Conservation (phyloP, 2,888 invertebrate species). For the Anorthoa munda region DNA sequence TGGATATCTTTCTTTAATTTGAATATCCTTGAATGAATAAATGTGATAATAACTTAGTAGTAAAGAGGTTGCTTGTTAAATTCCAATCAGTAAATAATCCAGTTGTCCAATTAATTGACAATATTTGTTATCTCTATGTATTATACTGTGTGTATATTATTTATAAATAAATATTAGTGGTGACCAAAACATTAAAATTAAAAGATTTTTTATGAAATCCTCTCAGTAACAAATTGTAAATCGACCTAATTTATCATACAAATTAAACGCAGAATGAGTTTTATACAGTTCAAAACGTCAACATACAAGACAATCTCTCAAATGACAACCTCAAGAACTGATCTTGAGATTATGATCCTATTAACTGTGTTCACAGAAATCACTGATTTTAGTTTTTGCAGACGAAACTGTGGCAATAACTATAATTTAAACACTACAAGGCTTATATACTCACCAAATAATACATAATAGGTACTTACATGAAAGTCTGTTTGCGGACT, state of each 20-base stretch:
- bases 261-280: too few relatives aligned
- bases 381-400: too few relatives aligned
- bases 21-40: not conserved
- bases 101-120: too few relatives aligned
- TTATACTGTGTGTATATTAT: too few relatives aligned
- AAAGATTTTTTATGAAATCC: not conserved
- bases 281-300: constrained; percentile 1
- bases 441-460: not conserved
- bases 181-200: not conserved
- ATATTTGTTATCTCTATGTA: too few relatives aligned
- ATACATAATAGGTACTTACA: constrained; percentile 27
- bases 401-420: not conserved
- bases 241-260: too few relatives aligned
- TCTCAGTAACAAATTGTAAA: not conserved
- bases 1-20: too few relatives aligned
- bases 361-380: not conserved
- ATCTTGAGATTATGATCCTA: too few relatives aligned
- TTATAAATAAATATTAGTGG: too few relatives aligned
- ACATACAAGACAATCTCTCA: constrained; percentile 9
- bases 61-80: not conserved
- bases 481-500: constrained; percentile 28
- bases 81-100: not conserved
- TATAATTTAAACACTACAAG: not conserved
- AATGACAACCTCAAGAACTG: constrained; percentile 27
- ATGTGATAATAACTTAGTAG: not conserved